Evolutionary conservation across 1,140 invertebrate genomes (phyloP).

Genomic region (Scylla paramamosain): DNA sequence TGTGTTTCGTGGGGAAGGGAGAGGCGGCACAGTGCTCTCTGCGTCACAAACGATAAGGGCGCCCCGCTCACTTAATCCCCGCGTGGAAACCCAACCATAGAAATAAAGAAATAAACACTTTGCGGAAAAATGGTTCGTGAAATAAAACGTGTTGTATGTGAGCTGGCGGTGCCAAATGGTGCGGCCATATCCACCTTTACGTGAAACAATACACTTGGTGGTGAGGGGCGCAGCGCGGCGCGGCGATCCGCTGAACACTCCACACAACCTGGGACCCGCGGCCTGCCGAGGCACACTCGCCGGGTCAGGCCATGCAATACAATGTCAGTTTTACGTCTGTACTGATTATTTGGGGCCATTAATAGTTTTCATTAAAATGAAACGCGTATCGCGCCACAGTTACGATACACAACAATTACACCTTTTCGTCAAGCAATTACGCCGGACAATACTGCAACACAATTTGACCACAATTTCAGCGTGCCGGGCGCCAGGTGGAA

Average conservation of each 20-base stretch:
- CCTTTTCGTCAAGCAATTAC: slow-evolving; percentile 22
- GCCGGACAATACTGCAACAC: not conserved
- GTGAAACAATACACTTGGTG: not conserved
- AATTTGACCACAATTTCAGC: slow-evolving; percentile 14
- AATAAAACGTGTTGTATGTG: not conserved
- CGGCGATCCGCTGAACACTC: not conserved
- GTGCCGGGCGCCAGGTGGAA: not conserved
- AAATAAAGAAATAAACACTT: slow-evolving; percentile 24
- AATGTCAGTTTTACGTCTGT: slow-evolving; percentile 22
- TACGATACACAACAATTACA: slow-evolving; percentile 23
- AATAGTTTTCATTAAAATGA: slow-evolving; percentile 25
- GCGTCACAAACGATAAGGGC: not conserved
- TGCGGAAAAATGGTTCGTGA: not conserved
- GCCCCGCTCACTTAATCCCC: not conserved
- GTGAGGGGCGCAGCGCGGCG: not conserved
- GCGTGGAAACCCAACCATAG: not conserved
- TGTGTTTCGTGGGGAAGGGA: not conserved
- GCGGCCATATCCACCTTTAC: not conserved
- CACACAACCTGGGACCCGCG: not conserved
- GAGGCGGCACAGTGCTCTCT: not conserved
- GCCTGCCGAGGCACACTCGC: not conserved
- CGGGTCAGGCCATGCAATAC: not conserved
- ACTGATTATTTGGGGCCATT: slow-evolving; percentile 13
- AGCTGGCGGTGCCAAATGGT: not conserved
- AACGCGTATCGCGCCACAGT: not conserved